Conservation (phyloP, 37 sponge, comb jelly and placozoan genomes). For the Tethya wilhelma region DNA sequence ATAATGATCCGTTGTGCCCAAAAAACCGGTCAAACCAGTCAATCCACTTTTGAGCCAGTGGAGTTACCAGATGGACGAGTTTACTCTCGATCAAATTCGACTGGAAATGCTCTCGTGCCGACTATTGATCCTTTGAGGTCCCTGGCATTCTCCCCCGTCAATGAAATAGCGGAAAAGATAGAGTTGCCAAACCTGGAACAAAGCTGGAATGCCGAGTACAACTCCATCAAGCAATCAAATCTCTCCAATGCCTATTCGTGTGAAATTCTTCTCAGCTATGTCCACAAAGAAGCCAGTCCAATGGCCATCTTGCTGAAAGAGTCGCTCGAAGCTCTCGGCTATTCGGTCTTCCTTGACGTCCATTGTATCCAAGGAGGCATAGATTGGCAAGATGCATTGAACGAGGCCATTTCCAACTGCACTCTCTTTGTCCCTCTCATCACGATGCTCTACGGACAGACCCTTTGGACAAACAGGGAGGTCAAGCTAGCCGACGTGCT, state of each 20-base stretch:
- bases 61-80: too few species aligned
- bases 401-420: conserved; percentile 74
- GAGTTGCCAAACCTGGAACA: too few species aligned
- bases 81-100: too few species aligned
- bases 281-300: conserved; percentile 63
- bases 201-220: too few species aligned
- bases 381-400: conserved; percentile 89
- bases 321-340: conserved; percentile 56
- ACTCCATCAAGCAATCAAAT: too few species aligned
- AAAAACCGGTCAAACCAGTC: neutral
- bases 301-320: conserved; percentile 55
- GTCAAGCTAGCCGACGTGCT: conserved; percentile 87
- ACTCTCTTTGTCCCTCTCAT: conserved; percentile 77
- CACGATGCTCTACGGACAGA: conserved; percentile 77
- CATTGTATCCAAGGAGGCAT: conserved; percentile 62
- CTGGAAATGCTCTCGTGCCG: too few species aligned
- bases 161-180: neutral
- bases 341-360: conserved; percentile 72
- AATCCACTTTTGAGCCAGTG: too few species aligned
- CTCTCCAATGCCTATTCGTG: neutral
- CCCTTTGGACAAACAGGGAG: conserved; percentile 89
- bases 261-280: conserved; percentile 85
- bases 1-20: conserved; percentile 5
- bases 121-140: too few species aligned
- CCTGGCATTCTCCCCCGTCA: neutral